Base-by-base conservation (phyloP, 2,888 invertebrate genomes). In the Oligia fasciuncula region DNA sequence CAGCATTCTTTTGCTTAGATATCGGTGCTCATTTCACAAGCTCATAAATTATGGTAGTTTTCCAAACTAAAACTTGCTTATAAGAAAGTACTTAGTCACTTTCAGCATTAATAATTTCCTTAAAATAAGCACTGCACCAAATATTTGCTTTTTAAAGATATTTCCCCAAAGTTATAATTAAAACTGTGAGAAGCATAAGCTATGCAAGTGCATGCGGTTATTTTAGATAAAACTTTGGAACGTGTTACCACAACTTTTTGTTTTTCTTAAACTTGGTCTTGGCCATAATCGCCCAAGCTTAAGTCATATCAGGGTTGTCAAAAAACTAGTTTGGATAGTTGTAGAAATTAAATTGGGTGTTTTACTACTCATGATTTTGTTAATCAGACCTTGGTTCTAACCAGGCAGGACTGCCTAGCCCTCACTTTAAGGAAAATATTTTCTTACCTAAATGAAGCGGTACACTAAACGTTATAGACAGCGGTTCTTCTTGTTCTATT, bases 151-250 rank as follows among this genome's bases (percentile, higher is more conserved):
- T 60, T n/a, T 23, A 49, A 57, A 35, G 49, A 74, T 14, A 72
- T 29, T 85, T 72, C 46, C 68, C 40, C 72, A 74, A 80, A 85
- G n/a, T 86, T 72, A 68, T 77, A 86, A 83, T 84, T 84, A 77
- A 82, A 77, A 72, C 29, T 51, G 4, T 62, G 67, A 72, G 60
- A 63, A 35, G 46, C 57, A 13, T 69, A 72, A 74, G 74, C 76
- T 79, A 76, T 79, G 84, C 80, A 72, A 84, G 84, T 85, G 84
- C 87, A 84, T 75, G 87, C 72, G 46, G 79, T 82, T 73, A 77
- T 72, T 73, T 76, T 66, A 85, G 80, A 87, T 84, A 84, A 79
- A 85, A 86, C 85, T 86, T 83, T 60, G 40, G 51, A 86, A 84
- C 71, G 87, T 84, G 75, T 73, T 76, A 73, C 62, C 66, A 43